These are phyloP conservation scores for Sclerodermus sp. DNA, from an alignment of 2,888 invertebrate genomes.

Conservation along the genomic window DNA sequence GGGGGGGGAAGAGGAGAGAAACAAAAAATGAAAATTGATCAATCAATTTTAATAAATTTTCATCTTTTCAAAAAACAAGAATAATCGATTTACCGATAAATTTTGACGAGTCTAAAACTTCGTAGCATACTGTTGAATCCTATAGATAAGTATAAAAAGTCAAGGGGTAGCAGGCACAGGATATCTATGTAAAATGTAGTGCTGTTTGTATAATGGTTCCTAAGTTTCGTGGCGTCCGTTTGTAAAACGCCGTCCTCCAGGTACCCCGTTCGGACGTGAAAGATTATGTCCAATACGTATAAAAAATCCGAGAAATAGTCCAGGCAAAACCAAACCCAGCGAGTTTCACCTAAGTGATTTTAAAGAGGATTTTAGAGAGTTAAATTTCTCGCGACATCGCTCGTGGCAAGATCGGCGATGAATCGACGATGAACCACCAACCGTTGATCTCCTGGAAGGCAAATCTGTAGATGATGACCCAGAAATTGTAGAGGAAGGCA, in stretches of 20 bases:
- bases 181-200: conserved; percentile 98
- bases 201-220: conserved; percentile 97
- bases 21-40: too few relatives aligned
- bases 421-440: conserved; percentile 61
- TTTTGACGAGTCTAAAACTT: conserved; percentile 94
- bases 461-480: conserved; percentile 98
- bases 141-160: conserved; percentile 97
- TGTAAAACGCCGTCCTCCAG: conserved; percentile 97
- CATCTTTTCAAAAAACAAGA: background rate
- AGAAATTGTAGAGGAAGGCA: conserved; percentile 95
- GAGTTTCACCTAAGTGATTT: conserved; percentile 74
- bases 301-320: conserved; percentile 97
- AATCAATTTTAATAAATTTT: too few relatives aligned
- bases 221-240: conserved; percentile 89
- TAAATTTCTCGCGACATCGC: too few relatives aligned
- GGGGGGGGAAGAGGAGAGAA: too few relatives aligned
- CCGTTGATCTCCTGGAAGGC: conserved; percentile 97
- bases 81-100: conserved; percentile 70
- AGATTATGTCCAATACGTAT: conserved; percentile 93
- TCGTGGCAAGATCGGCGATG: too few relatives aligned
- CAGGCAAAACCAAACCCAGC: conserved; percentile 93
- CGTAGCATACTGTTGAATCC: conserved; percentile 95
- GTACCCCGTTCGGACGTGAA: conserved; percentile 97
- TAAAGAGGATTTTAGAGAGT: too few relatives aligned
- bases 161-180: conserved; percentile 94